phyloP scores from a whole-genome alignment of 2,888 invertebrate genomes.

The Camponotus fellah region DNA sequence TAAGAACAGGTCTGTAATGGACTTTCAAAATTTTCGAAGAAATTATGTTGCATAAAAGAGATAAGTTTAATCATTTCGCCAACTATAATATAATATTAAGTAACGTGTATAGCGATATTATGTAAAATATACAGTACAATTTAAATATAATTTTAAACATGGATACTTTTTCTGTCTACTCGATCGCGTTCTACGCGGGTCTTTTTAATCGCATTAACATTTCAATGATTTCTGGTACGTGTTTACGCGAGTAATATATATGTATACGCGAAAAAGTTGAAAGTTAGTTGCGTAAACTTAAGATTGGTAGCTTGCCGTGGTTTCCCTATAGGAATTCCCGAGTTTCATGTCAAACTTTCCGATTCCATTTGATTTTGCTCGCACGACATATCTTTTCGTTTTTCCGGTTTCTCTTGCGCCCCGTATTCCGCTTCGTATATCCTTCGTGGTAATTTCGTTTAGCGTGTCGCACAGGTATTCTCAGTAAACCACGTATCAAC shows the following conservation, averaged over 20 bases:
- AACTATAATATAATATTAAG: background rate
- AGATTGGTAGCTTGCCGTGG: constrained; percentile 76
- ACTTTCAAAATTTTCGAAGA: background rate
- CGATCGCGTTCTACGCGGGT: background rate
- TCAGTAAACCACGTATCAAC: constrained; percentile 55
- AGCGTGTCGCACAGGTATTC: constrained; percentile 43
- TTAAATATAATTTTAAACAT: background rate
- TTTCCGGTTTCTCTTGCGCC: background rate
- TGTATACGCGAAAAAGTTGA: constrained; percentile 71
- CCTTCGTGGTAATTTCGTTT: constrained; percentile 44
- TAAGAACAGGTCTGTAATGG: background rate
- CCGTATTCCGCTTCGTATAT: background rate
- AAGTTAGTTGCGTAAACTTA: constrained; percentile 77
- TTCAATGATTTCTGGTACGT: constrained; percentile 34
- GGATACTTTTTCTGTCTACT: background rate
- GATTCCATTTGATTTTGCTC: constrained; percentile 35
- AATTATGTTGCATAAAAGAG: constrained; percentile 9
- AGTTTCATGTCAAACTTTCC: constrained; percentile 67
- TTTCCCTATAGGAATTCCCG: constrained; percentile 66
- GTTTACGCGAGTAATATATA: constrained; percentile 51
- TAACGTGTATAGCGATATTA: background rate
- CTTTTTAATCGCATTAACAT: constrained; percentile 28
- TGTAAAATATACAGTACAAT: background rate
- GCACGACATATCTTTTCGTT: constrained; percentile 1
- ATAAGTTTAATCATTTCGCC: background rate